Percentiles rank a stretch among this genome's conserved stretches.
Evolutionary conservation across 2,797 vertebrate species (phyloP).

Genomic region (Lagocephalus sceleratus): DNA sequence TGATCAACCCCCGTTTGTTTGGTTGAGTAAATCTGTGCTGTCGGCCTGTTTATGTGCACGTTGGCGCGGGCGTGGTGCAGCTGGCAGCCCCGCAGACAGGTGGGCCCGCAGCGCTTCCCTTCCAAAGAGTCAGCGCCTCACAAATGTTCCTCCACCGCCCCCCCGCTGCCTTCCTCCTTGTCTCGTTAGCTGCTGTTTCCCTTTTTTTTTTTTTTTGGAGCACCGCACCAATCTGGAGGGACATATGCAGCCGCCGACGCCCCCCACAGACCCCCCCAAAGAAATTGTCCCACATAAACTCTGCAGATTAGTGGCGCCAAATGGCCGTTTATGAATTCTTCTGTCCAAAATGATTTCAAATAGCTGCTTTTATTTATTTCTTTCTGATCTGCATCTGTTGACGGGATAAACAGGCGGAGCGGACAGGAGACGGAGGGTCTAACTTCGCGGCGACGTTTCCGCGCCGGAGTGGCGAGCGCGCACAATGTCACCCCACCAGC

Average conservation of each 20-base stretch:
- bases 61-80: slow-evolving; percentile 34
- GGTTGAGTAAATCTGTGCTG: not conserved
- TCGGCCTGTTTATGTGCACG: not conserved
- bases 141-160: slow-evolving; percentile 59
- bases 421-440: slow-evolving; percentile 16
- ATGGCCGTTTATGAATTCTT: slow-evolving; percentile 74
- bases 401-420: slow-evolving; percentile 53
- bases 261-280: slow-evolving; percentile 33
- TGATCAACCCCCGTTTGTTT: too few relatives aligned
- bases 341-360: slow-evolving; percentile 56
- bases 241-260: slow-evolving; percentile 58
- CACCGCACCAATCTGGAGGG: slow-evolving; percentile 65
- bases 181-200: slow-evolving; percentile 68
- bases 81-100: slow-evolving; percentile 73
- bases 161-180: slow-evolving; percentile 28
- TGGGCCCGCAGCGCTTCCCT: slow-evolving; percentile 67
- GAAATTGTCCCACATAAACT: slow-evolving; percentile 71
- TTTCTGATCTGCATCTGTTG: slow-evolving; percentile 64
- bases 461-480: slow-evolving; percentile 37
- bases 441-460: slow-evolving; percentile 31
- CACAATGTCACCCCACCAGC: slow-evolving; percentile 66
- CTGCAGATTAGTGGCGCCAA: slow-evolving; percentile 62
- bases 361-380: slow-evolving; percentile 57
- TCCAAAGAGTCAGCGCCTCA: slow-evolving; percentile 67
- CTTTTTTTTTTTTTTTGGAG: slow-evolving; percentile 25